Conservation (phyloP, 2,888 invertebrate species). For the Tenthredo notha region DNA sequence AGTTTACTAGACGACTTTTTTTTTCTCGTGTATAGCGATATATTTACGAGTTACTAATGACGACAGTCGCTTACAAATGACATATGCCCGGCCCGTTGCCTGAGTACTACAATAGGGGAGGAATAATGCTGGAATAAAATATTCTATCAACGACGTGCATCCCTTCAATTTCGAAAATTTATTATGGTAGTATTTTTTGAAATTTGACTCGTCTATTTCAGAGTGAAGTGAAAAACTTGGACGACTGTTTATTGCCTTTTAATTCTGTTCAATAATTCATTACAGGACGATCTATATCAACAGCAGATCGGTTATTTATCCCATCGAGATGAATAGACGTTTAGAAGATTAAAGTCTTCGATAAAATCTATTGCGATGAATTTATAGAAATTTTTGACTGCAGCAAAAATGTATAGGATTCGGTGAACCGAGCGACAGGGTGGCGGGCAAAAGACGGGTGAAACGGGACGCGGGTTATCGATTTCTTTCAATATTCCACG, state of each 20-base stretch:
- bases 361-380: not conserved
- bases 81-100: slow-evolving; percentile 19
- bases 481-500: slow-evolving; percentile 64
- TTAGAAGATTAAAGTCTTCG: not conserved
- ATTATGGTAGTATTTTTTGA: slow-evolving; percentile 25
- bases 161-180: slow-evolving; percentile 33
- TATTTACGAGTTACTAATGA: slow-evolving; percentile 39
- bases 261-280: slow-evolving; percentile 17
- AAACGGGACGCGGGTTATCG: slow-evolving; percentile 45
- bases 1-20: not conserved
- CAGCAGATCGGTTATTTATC: not conserved
- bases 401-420: slow-evolving; percentile 26
- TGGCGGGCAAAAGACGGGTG: slow-evolving; percentile 25
- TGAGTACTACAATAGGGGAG: slow-evolving; percentile 21
- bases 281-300: not conserved
- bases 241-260: not conserved
- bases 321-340: not conserved
- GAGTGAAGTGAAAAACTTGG: not conserved
- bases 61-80: slow-evolving; percentile 32
- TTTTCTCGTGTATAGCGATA: not conserved
- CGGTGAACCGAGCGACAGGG: not conserved
- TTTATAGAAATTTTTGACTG: not conserved
- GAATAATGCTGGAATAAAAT: slow-evolving; percentile 40
- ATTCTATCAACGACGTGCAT: slow-evolving; percentile 25
- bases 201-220: slow-evolving; percentile 28